Evolutionary conservation across 1,140 invertebrate species (phyloP), one percentile per base, ranked within the genome.

Genomic region (Brachionus calyciflorus): DNA sequence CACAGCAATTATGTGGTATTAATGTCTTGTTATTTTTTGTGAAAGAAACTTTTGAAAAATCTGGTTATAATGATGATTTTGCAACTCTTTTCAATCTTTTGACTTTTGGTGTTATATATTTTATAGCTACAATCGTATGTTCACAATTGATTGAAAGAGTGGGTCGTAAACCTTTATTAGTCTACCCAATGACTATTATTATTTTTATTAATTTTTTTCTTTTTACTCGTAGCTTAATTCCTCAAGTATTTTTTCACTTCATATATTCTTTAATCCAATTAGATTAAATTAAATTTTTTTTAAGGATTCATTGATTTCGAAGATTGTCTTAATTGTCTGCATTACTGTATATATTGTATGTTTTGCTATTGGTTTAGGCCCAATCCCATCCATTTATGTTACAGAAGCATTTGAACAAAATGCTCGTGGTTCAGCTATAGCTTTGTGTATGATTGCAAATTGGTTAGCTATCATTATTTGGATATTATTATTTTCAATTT

Each of bases 331-430:
- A 2, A 40, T 77, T 26, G 81, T 89, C 4, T 85, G 91, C 44
- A 89, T 94, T 7, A 89, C 92, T 48, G 80, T 91, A 12, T 95
- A 92, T 82, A 90, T 94, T 12, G 88, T 93, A 0, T 89, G 91
- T 81, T 95, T 98, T 84, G 94, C 94, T 40, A 91, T 98, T 78
- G 96, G 96, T 7, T 78, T 85, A 7, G 84, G 93, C 73, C 93
- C 92, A 9, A 94, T 96, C 79, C 93, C 93, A 3, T 94, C 92
- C 92, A 94, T 96, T 86, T 87, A 93, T 60, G 92, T 93, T 0
- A 88, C 94, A 48, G 95, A 98, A 84, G 88, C 98, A 37, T 98
- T 98, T 87, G 93, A 93, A 14, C 95, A 98, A 86, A 94, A 93
- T 49, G 94, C 96, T 12, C 88, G 96, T 80, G 93, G 94, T 28